Percentiles rank a stretch among this genome's conserved stretches.
These are phyloP conservation scores for Peromyscus californicus DNA, from an alignment of 2,113 vertebrate genomes.

Conservation along the genomic window DNA sequence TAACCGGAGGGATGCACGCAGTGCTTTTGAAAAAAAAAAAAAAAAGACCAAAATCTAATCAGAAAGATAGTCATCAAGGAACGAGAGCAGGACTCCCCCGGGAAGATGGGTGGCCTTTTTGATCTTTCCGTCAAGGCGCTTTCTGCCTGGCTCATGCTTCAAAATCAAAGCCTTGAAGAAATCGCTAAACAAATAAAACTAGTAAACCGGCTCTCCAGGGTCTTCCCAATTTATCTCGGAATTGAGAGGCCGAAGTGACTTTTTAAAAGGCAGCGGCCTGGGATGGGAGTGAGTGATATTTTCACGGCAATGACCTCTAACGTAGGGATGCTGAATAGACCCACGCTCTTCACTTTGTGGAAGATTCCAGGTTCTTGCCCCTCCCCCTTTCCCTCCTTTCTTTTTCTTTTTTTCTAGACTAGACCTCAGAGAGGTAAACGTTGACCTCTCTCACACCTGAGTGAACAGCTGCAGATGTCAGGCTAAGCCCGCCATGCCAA, in stretches of 20 bases:
- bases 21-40: neutral
- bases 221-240: neutral
- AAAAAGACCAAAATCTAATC: neutral
- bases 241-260: neutral
- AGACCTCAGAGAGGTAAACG: neutral
- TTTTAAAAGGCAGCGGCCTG: neutral
- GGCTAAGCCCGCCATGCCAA: neutral
- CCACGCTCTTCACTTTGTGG: neutral
- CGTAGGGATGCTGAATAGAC: neutral
- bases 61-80: neutral
- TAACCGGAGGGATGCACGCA: neutral
- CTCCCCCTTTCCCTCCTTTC: neutral
- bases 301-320: neutral
- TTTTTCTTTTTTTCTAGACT: neutral
- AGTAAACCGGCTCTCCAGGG: neutral
- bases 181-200: constrained; percentile 49
- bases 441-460: neutral
- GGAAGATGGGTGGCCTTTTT: constrained; percentile 37
- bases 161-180: constrained; percentile 57
- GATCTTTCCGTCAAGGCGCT: neutral
- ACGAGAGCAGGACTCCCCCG: neutral
- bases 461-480: neutral
- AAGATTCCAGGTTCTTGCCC: neutral
- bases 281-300: neutral
- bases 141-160: constrained; percentile 17